Evolutionary conservation across 2,888 invertebrate genomes (phyloP), one percentile per base, ranked within the genome.

Genomic region (Capitulum mitella): DNA sequence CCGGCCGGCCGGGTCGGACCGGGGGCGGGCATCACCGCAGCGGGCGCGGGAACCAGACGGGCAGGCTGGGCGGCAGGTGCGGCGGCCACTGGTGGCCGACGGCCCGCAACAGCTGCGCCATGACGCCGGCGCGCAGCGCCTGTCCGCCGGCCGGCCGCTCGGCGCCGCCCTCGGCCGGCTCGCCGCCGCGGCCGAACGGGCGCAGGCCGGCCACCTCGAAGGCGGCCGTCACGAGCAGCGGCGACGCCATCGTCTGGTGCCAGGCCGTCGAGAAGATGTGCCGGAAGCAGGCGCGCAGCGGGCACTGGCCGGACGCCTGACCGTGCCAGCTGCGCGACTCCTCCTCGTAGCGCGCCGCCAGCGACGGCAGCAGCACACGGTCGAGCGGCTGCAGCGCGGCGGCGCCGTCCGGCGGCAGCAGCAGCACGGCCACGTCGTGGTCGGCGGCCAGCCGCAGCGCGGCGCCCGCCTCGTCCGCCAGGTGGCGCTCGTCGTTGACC

Each of bases 321-420:
- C 70, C 70, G 70, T 70, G 70, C 70, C 70, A 70, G 70, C 70
- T 70, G 70, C 70, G 70, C 70, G 70, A 70, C 70, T 70, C 70
- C 37, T 70, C 37, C 37, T 70, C 70, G 70, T 70, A 70, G 37
- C 70, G 70, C 19, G 19, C 22, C 22, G 70, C 70, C 70, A 70
- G 70, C 70, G 70, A 70, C 34, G 70, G 70, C 70, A 70, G 70
- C 70, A 70, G 70, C 70, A 70, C 70, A 2, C 70, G 70, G 70
- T 70, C 70, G 37, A 70, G 70, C 70, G 70, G 70, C 70, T 70
- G 70, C 70, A 70, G 70, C 22, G 70, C 34, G 37, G 70, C 70
- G 37, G 22, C 70, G 37, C 12, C 70, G 6, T 32, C 19, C 22
- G 14, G 19, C 3, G 70, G 70, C 37, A 70, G 70, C 70, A 70